Base-by-base conservation (phyloP, 1,140 invertebrate genomes). In the Ceratina calcarata region DNA sequence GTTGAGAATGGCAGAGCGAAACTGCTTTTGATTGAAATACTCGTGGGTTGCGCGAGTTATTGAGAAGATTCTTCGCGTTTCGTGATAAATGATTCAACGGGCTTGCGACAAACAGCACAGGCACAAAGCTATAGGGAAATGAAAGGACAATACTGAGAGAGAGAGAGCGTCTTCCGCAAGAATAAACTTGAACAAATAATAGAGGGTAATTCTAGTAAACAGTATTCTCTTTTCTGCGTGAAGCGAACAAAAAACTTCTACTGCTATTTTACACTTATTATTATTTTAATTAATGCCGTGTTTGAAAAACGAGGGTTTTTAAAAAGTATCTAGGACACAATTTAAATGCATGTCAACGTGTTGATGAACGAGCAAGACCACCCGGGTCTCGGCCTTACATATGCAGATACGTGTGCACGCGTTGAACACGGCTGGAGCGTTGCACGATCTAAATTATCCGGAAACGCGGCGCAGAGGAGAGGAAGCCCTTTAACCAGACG, bases 401-500 rank as follows among this genome's bases (percentile, higher is more conserved):
- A 55, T 75, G 58, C 37, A 75, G 70, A 55, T 65, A 60, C n/a
- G 37, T 32, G 24, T 83, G 18, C 24, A 71, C n/a, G 58, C 8
- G 32, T 58, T 37, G 32, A 45, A 22, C 45, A 67, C 22, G 20
- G 45, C 67, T 24, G 61, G 57, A 72, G 51, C 55, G 58, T 24
- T 70, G 75, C 79, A 74, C 79, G 68, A 69, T 78, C 72, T 88
- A 89, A 89, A 90, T 90, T 90, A 89, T 83, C 86, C 84, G 75
- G 80, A 88, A 90, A 88, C 88, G 81, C 83, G 86, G 86, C 77
- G 76, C 53, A 61, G 55, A 76, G 78, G 58, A 66, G 70, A 61
- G 60, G 64, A 73, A 58, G 71, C 67, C 37, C 71, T 85, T 79
- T 75, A 57, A 77, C 71, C 69, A 81, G 76, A 81, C 73, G 79